These are phyloP conservation scores for Festucalex cinctus DNA, from an alignment of 2,113 vertebrate genomes.

Conservation along the genomic window DNA sequence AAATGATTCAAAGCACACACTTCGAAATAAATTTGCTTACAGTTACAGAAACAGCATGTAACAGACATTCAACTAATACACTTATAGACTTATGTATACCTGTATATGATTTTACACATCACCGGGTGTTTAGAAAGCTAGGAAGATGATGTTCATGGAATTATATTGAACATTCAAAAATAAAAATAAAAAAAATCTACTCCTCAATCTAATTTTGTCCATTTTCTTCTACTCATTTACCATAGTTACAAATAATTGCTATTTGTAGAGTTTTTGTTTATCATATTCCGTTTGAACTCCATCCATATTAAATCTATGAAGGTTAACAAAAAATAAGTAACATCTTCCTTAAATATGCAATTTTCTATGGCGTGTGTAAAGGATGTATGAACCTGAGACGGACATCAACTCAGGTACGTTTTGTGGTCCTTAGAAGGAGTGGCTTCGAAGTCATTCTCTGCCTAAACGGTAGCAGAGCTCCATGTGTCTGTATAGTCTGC, in stretches of 20 bases:
- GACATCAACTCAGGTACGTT: not conserved
- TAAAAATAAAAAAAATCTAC: slow-evolving; percentile 13
- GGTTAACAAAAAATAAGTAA: not conserved
- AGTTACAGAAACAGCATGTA: slow-evolving; percentile 4
- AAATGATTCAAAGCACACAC: slow-evolving; percentile 1
- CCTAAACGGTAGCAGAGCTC: slow-evolving; percentile 16
- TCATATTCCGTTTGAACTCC: not conserved
- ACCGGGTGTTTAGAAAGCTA: not conserved
- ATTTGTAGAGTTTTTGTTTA: slow-evolving; percentile 2
- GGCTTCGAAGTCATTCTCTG: not conserved
- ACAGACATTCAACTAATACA: slow-evolving; percentile 15
- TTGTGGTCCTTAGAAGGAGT: slow-evolving; percentile 12
- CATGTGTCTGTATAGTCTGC: slow-evolving; percentile 2
- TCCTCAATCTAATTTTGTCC: slow-evolving; percentile 40
- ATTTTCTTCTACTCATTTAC: slow-evolving; percentile 45
- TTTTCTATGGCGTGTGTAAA: slow-evolving; percentile 31
- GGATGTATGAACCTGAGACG: slow-evolving; percentile 23
- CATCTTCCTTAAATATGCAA: slow-evolving; percentile 35
- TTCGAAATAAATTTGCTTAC: not conserved
- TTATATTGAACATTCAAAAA: slow-evolving; percentile 9
- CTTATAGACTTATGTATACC: not conserved
- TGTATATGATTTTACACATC: not conserved
- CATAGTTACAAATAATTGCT: slow-evolving; percentile 22
- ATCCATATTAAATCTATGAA: not conserved
- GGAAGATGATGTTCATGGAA: not conserved